These are phyloP conservation scores for Tilapia sparmanii DNA, from an alignment of 2,113 vertebrate species.

Conservation along the genomic window DNA sequence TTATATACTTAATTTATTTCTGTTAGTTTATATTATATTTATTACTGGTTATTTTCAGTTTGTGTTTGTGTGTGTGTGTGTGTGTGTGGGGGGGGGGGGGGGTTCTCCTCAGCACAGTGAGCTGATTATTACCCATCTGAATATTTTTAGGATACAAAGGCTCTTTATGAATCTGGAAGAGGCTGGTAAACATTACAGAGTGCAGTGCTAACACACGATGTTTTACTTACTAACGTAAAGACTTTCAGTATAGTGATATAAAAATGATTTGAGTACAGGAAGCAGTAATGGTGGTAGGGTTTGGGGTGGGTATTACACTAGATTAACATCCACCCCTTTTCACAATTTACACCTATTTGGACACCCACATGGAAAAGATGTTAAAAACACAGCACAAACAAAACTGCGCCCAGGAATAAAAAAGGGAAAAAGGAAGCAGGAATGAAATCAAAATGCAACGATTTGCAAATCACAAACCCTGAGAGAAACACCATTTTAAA, in stretches of 20 bases:
- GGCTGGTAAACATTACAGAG: background rate
- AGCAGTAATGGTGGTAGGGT: background rate
- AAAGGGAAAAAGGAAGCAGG: background rate
- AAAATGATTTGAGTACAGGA: background rate
- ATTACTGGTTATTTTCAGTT: background rate
- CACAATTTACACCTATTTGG: background rate
- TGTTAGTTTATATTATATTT: background rate
- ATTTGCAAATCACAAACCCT: background rate
- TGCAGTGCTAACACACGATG: background rate
- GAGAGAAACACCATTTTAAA: background rate
- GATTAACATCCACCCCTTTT: background rate
- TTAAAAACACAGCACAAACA: background rate
- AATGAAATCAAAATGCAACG: background rate
- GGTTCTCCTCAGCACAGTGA: background rate
- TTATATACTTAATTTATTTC: background rate
- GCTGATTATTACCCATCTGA: background rate
- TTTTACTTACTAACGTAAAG: background rate
- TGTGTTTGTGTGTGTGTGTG: too few species aligned
- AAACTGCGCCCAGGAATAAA: background rate
- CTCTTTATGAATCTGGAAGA: background rate
- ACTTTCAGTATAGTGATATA: background rate
- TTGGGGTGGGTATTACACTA: background rate
- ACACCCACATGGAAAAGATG: background rate
- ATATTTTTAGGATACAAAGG: background rate
- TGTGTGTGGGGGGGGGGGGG: accelerated